phyloP scores from a whole-genome alignment of 2,888 invertebrate genomes.

The Ommatoiulus sabulosus region DNA sequence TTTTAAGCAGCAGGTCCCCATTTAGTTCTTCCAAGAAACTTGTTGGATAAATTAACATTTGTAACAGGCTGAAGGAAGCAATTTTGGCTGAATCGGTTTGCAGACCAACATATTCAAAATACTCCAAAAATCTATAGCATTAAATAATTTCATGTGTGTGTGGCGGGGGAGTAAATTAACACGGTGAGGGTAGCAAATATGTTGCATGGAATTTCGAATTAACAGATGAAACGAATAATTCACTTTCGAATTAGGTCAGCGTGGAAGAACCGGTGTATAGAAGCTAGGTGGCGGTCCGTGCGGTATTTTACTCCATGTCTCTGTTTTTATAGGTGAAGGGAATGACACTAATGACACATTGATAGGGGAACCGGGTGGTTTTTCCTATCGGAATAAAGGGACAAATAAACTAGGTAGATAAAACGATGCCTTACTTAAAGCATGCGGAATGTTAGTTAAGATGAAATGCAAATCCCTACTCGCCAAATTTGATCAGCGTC shows the following conservation, averaged over 20 bases:
- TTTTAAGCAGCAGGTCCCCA: too few relatives aligned
- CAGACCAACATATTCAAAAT: too few relatives aligned
- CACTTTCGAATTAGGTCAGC: background rate
- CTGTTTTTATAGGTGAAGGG: slow-evolving; percentile 54
- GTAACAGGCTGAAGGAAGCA: too few relatives aligned
- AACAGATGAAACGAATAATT: background rate
- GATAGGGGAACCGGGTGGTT: slow-evolving; percentile 53
- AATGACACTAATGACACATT: slow-evolving; percentile 50
- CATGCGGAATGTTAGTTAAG: slow-evolving; percentile 24
- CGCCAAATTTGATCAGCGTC: background rate
- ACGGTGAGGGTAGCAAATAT: background rate
- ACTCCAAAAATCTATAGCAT: too few relatives aligned
- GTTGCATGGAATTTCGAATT: background rate
- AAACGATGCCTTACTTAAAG: slow-evolving; percentile 23
- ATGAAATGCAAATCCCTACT: slow-evolving; percentile 4
- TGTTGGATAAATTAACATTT: too few relatives aligned
- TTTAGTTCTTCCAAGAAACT: too few relatives aligned
- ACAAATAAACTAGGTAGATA: slow-evolving; percentile 54
- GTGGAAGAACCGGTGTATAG: background rate
- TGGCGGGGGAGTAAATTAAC: background rate
- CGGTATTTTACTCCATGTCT: slow-evolving; percentile 42
- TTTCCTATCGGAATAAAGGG: slow-evolving; percentile 55
- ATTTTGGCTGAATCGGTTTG: too few relatives aligned
- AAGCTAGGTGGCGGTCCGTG: background rate
- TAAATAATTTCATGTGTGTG: background rate